Evolutionary conservation across 35 echinoderm and acorn worm species (phyloP), one percentile per base, ranked within the genome.

Genomic region (Patiria miniata): DNA sequence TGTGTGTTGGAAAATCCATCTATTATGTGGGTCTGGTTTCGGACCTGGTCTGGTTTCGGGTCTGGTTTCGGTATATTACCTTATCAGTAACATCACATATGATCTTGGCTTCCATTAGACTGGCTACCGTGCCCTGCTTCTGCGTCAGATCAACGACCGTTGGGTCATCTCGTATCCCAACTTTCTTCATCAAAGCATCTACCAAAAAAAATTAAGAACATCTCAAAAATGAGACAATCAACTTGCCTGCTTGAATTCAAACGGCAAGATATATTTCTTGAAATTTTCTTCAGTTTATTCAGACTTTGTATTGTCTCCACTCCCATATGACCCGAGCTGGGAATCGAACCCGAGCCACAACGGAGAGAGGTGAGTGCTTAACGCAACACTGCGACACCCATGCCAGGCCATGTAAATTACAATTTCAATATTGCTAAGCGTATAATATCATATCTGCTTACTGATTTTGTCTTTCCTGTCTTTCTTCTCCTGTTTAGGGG

Each of bases 131-230:
- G 39, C 92, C 89, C 51, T 99, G 89, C 61, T 90, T 94, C 36
- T 88, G 85, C 6, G 96, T 99, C 10, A 99, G 90, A 76, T 99
- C 96, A 76, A 93, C 93, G 32, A 99, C 61, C 26, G 81, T 86
- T 26, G 92, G 89, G 77, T 92, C 80, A 37, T 86, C 68, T 50
- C 83, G 80, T 0, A 99, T 58, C 0, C 89, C 89, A 58, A 99
- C 87, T 52, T 90, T 89, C 7, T 86, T 68, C 51, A 99, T 94
- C n/a, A 99, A 39, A 40, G 86, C 80, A 36, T 91, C 96, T 99
- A 44, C 36, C 79, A 77, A 36, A 68, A 40, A 18, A 86, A 80
- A 79, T 7, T 26, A 34, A 5, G 18, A 47, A 47, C 4, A 4
- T 6, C 12, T 12, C 42, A 47, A 47, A 4, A 6, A 12, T 12